Base-by-base conservation (phyloP, 2,113 vertebrate genomes). In the Sceloporus undulatus region DNA sequence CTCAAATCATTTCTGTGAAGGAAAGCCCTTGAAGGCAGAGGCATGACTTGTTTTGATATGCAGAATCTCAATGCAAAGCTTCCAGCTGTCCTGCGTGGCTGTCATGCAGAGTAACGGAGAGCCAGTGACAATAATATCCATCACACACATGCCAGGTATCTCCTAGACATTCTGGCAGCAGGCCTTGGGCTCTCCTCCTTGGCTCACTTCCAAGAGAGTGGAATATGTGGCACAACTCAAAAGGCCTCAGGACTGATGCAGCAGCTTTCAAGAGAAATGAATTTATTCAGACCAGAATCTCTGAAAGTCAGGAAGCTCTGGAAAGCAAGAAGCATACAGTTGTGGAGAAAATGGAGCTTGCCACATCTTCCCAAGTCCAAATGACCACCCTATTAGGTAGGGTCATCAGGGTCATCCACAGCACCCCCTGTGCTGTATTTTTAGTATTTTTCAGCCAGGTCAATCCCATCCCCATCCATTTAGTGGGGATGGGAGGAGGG, bases 151-250 rank as follows among this genome's bases (percentile, higher is more conserved):
- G 21, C 25, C 88, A n/a, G 81, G 74, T 66, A 85, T 18, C 5
- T 83, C 87, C 9, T 8, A 54, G 27, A 0, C 84, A 16, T 27
- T 76, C 82, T 84, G 40, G 21, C 59, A 52, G 29, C 54, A 14
- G n/a, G n/a, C 62, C 42, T 85, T 89, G 85, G 48, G 13, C 2
- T 93, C 87, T 13, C 13, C 42, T 84, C 25, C 83, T 66, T 81
- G 88, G 79, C 40, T 38, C 48, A 59, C 16, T 79, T n/a, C 76
- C 34, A 11, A 70, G 90, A 65, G 34, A 78, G 86, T n/a, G 34
- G 90, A 77, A 71, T 29, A 3, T 9, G 0, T 40, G 40, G 56
- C 85, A 83, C 29, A 16, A n/a, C 59, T 76, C 79, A 80, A 90
- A 89, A 4, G 25, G 0, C 42, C 42, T 4, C 29, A 62, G 38